phyloP scores from a whole-genome alignment of 2,113 vertebrate genomes.

The Callopanchax toddi region DNA sequence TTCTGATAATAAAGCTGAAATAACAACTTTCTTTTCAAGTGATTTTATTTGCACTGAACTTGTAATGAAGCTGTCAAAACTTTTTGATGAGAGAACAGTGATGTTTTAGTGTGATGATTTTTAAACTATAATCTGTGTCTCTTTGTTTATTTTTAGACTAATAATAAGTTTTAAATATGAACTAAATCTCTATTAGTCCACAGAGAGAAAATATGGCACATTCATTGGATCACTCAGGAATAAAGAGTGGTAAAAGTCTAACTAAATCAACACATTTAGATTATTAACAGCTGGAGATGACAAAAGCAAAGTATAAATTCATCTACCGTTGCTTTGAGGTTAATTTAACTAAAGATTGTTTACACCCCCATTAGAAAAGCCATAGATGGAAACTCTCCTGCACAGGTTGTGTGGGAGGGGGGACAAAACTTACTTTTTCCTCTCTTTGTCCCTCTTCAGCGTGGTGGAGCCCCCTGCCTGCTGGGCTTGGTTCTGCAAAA shows the following conservation, averaged over 20 bases:
- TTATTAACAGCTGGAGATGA: no score
- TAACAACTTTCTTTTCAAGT: no score
- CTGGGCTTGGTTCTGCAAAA: constrained; percentile 93
- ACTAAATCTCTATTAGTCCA: constrained; percentile 18
- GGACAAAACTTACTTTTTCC: constrained; percentile 94
- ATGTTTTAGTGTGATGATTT: no score
- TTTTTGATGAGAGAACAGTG: not conserved
- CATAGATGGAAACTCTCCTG: not conserved
- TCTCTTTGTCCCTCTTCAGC: constrained; percentile 98
- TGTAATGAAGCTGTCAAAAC: not conserved
- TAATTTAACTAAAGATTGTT: no score
- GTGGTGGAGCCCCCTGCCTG: constrained; percentile 97
- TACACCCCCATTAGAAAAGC: no score
- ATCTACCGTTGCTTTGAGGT: no score
- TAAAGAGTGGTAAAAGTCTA: not conserved
- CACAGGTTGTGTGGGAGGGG: constrained; percentile 20
- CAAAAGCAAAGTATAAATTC: no score
- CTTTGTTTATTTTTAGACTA: not conserved
- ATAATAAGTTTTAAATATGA: not conserved
- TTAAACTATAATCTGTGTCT: no score
- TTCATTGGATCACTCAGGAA: constrained; percentile 12
- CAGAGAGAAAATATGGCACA: not conserved
- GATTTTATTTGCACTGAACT: not conserved
- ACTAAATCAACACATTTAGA: no score
- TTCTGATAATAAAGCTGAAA: constrained; percentile 4